These are phyloP conservation scores for Macrosteles quadrilineatus DNA, from an alignment of 1,140 invertebrate genomes.

Conservation along the genomic window DNA sequence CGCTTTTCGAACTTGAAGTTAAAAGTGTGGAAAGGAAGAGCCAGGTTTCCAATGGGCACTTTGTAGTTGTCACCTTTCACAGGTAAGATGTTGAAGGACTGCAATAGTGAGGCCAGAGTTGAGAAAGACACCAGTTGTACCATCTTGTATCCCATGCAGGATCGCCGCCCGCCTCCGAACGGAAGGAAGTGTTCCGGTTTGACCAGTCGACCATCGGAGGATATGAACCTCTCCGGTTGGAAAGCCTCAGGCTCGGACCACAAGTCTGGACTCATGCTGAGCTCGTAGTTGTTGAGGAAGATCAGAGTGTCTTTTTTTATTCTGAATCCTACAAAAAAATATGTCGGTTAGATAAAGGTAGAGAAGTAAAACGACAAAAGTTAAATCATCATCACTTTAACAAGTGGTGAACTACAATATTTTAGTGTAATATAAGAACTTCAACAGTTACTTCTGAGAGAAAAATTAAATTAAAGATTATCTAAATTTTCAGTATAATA, in stretches of 20 bases:
- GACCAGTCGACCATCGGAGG: slow-evolving; percentile 48
- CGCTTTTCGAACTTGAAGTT: slow-evolving; percentile 39
- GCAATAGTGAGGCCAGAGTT: slow-evolving; percentile 67
- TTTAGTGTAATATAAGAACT: too few relatives aligned
- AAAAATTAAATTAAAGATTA: too few relatives aligned
- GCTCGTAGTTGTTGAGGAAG: slow-evolving; percentile 85
- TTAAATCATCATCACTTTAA: too few relatives aligned
- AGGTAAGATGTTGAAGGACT: slow-evolving; percentile 39
- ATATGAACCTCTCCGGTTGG: slow-evolving; percentile 72
- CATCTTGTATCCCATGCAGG: slow-evolving; percentile 86
- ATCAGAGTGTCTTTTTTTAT: slow-evolving; percentile 79
- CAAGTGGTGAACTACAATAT: too few relatives aligned
- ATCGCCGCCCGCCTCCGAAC: slow-evolving; percentile 82
- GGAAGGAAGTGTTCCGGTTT: slow-evolving; percentile 75
- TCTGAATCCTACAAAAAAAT: slow-evolving; percentile 55
- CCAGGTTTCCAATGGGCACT: slow-evolving; percentile 44
- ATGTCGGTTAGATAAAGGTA: background rate
- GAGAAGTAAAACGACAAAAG: background rate
- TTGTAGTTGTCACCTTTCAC: slow-evolving; percentile 33
- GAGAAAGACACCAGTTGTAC: slow-evolving; percentile 75
- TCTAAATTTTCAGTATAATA: too few relatives aligned
- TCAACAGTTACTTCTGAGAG: too few relatives aligned
- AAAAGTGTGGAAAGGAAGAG: slow-evolving; percentile 43
- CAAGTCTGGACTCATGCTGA: slow-evolving; percentile 72
- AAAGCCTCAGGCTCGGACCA: slow-evolving; percentile 75